Conservation (phyloP, 2,113 vertebrate genomes). For the Sialia sialis region DNA sequence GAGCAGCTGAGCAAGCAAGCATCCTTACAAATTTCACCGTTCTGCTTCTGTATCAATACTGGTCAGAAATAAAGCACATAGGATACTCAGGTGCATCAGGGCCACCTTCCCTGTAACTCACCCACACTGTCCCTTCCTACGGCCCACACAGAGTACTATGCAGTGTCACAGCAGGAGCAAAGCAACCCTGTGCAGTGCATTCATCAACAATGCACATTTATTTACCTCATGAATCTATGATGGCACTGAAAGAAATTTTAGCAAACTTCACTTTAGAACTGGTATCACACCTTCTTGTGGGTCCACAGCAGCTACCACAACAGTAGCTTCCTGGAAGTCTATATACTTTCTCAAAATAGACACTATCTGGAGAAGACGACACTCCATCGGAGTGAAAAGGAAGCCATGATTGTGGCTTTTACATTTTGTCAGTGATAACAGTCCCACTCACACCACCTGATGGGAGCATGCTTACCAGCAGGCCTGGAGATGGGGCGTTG, state of each 20-base stretch:
- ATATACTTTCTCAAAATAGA: not conserved
- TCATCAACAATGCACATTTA: not conserved
- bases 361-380: not conserved
- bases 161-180: not conserved
- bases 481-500: not conserved
- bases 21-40: not conserved
- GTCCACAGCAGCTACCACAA: not conserved
- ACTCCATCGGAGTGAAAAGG: not conserved
- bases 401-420: not conserved
- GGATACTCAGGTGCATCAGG: not conserved
- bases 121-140: not conserved
- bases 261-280: not conserved
- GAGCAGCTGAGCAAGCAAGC: not conserved
- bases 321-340: not conserved
- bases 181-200: not conserved
- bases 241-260: not conserved
- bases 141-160: not conserved
- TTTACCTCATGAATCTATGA: not conserved
- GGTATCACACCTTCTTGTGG: not conserved
- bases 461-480: not conserved
- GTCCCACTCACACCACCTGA: not conserved
- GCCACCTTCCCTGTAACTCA: not conserved
- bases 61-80: not conserved
- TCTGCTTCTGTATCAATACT: not conserved
- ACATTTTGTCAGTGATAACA: not conserved